Evolutionary conservation across 2,888 invertebrate species (phyloP), one percentile per base, ranked within the genome.

Genomic region (Noctua fimbriata): DNA sequence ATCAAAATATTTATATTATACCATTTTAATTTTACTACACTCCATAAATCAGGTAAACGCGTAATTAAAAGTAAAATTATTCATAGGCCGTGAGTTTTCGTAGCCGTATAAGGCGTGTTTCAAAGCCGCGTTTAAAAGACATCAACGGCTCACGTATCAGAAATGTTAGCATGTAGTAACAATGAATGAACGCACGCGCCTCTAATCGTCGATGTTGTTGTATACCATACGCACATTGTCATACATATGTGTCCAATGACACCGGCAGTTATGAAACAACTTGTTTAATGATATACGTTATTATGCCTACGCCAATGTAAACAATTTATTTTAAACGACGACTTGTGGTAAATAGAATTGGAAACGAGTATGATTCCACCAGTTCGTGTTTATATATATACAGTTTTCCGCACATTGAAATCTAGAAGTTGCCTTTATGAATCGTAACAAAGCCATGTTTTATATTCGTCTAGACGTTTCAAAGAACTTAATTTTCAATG

Each of bases 121-220:
- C 83, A 80, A 77, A 81, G 84, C 74, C 88, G 83, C 91, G 89
- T 90, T 89, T 84, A 92, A 93, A 93, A 93, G 93, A 93, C 93
- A 90, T 93, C 92, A 93, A 93, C 93, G 93, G 87, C 79, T 90
- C 90, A 90, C 85, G 76, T 89, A 86, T 88, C 91, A 90, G 86
- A 90, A 88, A 90, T 88, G 88, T 81, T 77, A 66, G 73, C 70
- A 36, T 73, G 77, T 67, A 71, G 78, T 78, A 78, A 83, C 78
- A 79, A 88, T 88, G 88, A 86, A 87, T 84, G 79, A 84, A 88
- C 89, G 89, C 90, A 89, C 90, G 90, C 91, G 90, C 87, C 82
- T 81, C 76, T 78, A 84, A 84, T 84, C 79, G 79, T 71, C 71
- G 66, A 72, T 55, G 77, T 78, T 73, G 71, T 79, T 87, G 71